phyloP scores from a whole-genome alignment of 2,797 vertebrate species.

The Eidolon dupreanum region DNA sequence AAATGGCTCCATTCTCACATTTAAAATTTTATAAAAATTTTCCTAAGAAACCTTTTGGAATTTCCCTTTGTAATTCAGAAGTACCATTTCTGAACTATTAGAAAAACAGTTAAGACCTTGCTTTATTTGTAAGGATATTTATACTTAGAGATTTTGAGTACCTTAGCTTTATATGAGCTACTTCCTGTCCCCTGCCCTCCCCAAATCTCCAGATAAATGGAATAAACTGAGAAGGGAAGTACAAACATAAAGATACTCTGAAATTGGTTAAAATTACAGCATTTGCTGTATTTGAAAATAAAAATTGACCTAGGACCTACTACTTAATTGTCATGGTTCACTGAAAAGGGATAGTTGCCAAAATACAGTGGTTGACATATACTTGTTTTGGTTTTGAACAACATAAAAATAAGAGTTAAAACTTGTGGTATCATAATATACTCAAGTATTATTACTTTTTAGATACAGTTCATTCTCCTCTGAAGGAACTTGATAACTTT shows the following conservation, averaged over 20 bases:
- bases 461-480: not conserved
- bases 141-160: not conserved
- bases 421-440: not conserved
- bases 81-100: slow-evolving; percentile 32
- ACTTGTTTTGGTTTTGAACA: slow-evolving; percentile 22
- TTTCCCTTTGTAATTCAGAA: slow-evolving; percentile 9
- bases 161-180: slow-evolving; percentile 8
- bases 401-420: not conserved
- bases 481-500: not conserved
- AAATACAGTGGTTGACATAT: not conserved
- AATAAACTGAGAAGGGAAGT: not conserved
- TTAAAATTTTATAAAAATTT: not conserved
- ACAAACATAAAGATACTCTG: not conserved
- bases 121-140: not conserved
- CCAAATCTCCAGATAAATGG: not conserved
- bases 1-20: not conserved
- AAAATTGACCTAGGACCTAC: not conserved
- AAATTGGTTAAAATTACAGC: slow-evolving; percentile 4
- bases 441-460: slow-evolving; percentile 26
- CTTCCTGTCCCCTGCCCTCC: not conserved
- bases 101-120: not conserved
- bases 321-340: not conserved
- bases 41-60: slow-evolving; percentile 5
- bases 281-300: not conserved
- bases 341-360: not conserved